Percentiles rank a stretch among this genome's conserved stretches.
Conservation (phyloP, 2,113 vertebrate genomes). For the Gnathonemus echidnorhynchus region DNA sequence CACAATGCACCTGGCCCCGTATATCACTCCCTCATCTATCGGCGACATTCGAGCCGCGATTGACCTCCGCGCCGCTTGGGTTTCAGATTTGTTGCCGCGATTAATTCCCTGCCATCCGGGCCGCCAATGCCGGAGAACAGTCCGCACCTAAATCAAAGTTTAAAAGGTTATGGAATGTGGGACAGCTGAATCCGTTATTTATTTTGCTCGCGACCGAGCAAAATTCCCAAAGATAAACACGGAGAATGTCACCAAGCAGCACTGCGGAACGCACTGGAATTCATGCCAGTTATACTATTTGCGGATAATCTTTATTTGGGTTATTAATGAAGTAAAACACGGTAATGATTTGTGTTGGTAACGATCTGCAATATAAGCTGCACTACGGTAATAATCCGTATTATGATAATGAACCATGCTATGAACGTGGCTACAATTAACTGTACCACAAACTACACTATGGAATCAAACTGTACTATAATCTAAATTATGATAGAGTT, state of each 20-base stretch:
- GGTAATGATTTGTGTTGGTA: background rate
- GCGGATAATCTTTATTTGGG: background rate
- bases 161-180: background rate
- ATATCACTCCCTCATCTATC: conserved; percentile 22
- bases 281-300: background rate
- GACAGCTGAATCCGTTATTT: background rate
- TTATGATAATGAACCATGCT: background rate
- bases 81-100: conserved; percentile 11
- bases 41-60: conserved; percentile 14
- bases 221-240: background rate
- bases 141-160: background rate
- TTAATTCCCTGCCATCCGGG: conserved; percentile 12
- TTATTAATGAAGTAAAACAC: background rate
- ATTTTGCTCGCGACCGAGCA: background rate
- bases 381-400: background rate
- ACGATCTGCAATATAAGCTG: background rate
- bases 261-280: background rate
- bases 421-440: background rate
- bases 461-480: background rate
- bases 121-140: background rate
- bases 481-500: background rate
- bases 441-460: background rate
- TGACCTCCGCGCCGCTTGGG: background rate
- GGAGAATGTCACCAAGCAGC: background rate
- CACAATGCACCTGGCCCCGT: conserved; percentile 23